Conservation (phyloP, 2,888 invertebrate genomes). For the Rhopalosiphum nymphaeae region DNA sequence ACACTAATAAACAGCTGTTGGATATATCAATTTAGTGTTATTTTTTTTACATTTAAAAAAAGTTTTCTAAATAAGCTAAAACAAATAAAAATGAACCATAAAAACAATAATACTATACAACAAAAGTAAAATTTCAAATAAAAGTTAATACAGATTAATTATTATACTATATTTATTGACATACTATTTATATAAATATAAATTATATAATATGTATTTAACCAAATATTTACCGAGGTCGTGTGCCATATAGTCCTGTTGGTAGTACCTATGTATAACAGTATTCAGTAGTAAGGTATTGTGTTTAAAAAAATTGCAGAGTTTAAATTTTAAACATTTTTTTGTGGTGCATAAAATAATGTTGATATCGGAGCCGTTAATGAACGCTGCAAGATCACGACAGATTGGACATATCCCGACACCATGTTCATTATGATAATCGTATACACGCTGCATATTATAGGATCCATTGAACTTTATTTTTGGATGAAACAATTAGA, state of each 20-base stretch:
- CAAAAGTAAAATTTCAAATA: not conserved
- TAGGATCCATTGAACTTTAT: not conserved
- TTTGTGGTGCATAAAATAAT: not conserved
- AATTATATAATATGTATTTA: not conserved
- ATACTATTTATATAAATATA: not conserved
- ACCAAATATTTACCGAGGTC: not conserved
- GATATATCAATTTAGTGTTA: not conserved
- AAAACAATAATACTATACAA: not conserved
- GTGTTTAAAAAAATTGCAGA: not conserved
- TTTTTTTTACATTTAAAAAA: not conserved
- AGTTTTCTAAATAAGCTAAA: not conserved
- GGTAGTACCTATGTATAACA: no score
- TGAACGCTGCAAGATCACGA: not conserved
- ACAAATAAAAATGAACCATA: not conserved
- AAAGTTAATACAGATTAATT: not conserved
- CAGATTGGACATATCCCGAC: not conserved
- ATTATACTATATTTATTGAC: not conserved
- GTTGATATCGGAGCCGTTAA: not conserved
- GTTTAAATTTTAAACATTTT: not conserved
- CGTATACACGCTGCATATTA: not conserved
- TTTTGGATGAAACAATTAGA: not conserved
- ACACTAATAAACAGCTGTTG: not conserved
- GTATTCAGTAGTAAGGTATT: not conserved
- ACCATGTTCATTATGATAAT: not conserved
- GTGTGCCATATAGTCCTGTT: no score